Conservation (phyloP, 2,797 vertebrate species). For the Cyprinella venusta region DNA sequence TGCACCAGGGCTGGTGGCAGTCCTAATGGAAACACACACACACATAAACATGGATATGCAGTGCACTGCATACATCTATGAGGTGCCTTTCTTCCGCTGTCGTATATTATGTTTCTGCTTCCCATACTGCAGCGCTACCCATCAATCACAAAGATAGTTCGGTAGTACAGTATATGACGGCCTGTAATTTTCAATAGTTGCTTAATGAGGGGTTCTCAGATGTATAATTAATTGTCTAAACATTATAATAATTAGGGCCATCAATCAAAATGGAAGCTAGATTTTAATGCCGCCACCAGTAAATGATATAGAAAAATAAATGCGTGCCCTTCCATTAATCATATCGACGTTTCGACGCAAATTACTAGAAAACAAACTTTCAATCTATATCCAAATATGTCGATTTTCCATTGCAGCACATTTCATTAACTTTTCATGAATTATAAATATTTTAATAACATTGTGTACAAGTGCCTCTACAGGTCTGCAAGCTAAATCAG, state of each 20-base stretch:
- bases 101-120: constrained; percentile 1
- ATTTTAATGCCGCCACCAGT: constrained; percentile 5
- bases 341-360: constrained; percentile 10
- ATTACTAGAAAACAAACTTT: constrained; percentile 16
- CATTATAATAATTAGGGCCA: constrained; percentile 34
- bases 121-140: constrained; percentile 23
- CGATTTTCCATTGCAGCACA: constrained; percentile 1
- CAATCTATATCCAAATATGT: constrained; percentile 32
- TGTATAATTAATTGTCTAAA: constrained; percentile 30
- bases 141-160: background rate
- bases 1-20: constrained; percentile 5
- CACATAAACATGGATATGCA: constrained; percentile 1
- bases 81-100: constrained; percentile 7
- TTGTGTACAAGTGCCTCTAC: constrained; percentile 15
- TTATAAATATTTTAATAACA: constrained; percentile 36
- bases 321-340: constrained; percentile 44
- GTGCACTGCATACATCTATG: background rate
- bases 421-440: constrained; percentile 42
- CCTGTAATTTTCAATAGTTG: constrained; percentile 5
- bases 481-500: constrained; percentile 28
- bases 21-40: constrained; percentile 40
- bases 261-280: constrained; percentile 28
- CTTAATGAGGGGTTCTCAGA: constrained; percentile 9
- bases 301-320: constrained; percentile 18
- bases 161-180: constrained; percentile 5